phyloP scores from a whole-genome alignment of 1,140 invertebrate genomes.

The Meteorus sp. region DNA sequence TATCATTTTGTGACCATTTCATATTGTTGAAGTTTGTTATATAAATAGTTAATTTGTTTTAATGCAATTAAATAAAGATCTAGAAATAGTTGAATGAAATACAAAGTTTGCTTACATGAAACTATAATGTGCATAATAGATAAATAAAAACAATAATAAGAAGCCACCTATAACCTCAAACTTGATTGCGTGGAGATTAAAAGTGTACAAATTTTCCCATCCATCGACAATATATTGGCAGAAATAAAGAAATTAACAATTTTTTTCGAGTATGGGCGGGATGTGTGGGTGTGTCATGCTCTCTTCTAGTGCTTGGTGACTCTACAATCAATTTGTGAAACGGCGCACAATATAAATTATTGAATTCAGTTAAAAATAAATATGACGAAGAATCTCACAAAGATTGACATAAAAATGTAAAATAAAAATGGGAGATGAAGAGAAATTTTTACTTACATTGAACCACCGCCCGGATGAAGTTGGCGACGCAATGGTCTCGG shows the following conservation, averaged over 20 bases:
- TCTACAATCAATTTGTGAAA: not conserved
- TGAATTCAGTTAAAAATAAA: not conserved
- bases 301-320: not conserved
- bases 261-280: not conserved
- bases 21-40: too few relatives aligned
- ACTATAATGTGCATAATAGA: not conserved
- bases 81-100: too few relatives aligned
- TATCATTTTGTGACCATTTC: too few relatives aligned
- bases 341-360: not conserved
- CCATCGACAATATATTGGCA: not conserved
- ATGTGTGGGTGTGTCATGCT: not conserved
- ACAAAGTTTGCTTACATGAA: too few relatives aligned
- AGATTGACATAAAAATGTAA: slow-evolving; percentile 45
- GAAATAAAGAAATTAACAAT: not conserved
- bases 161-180: not conserved
- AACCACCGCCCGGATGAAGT: slow-evolving; percentile 55
- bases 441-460: slow-evolving; percentile 57
- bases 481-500: slow-evolving; percentile 52
- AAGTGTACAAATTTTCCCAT: too few relatives aligned
- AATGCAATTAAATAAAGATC: not conserved
- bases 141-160: not conserved
- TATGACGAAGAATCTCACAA: not conserved
- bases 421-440: slow-evolving; percentile 48
- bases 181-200: too few relatives aligned
- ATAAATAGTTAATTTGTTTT: too few relatives aligned